Evolutionary conservation across 1,140 invertebrate species (phyloP), one percentile per base, ranked within the genome.

Genomic region (Babylonia areolata): DNA sequence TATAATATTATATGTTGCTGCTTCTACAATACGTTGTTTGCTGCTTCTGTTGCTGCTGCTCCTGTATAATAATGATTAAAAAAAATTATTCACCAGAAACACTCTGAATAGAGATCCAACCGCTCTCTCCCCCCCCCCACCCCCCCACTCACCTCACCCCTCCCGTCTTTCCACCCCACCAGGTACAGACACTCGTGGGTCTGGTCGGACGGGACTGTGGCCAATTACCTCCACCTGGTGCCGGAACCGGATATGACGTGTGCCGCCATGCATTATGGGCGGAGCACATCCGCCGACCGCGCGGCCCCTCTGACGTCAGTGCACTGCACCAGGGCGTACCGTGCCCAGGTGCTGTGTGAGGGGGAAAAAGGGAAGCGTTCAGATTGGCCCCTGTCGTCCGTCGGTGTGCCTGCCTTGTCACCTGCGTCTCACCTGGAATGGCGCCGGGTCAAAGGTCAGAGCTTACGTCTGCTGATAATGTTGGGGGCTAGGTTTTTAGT

Each of bases 151-250:
- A n/a, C n/a, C n/a, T 64, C 23, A 23, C 28, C 28, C 58, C 28
- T 64, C 28, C 58, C 6, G 5, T 64, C 12, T 64, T 64, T 64
- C 33, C 33, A 75, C 33, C 11, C 39, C 6, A 23, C 33, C 79
- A 81, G 79, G 79, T 81, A 81, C 54, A 51, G 31, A 33, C 42
- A 81, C n/a, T 33, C 42, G 6, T 81, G 79, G 79, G 15, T 58
- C 1, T 81, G 79, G 79, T 23, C 79, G 23, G 79, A 81, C 42
- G 79, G 79, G 23, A 81, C 79, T 15, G 35, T 81, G 1, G 79
- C 79, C 31, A 58, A 81, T 42, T 81, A 81, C 79, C 20, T 58
- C 54, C 15, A 81, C 11, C n/a, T 51, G 20, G 35, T 35, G n/a
- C 79, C 79, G n/a, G 31, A 81, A 20, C 33, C 40, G 31, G 79